Conservation (phyloP, 2,888 invertebrate genomes). For the Hipparchia sbordonii region DNA sequence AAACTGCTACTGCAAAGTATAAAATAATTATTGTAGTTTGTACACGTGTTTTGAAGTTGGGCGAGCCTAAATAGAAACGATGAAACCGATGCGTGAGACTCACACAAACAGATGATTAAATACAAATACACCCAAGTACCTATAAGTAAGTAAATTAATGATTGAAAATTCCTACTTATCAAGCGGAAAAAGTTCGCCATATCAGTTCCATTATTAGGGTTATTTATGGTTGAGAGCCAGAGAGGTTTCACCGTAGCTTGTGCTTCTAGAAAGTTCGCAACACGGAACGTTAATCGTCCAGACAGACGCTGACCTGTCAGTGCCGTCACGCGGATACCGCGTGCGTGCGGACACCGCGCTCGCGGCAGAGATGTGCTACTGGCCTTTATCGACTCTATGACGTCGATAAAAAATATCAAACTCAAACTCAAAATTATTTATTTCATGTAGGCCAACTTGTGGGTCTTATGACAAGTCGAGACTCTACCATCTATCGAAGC, state of each 20-base stretch:
- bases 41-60: too few species aligned
- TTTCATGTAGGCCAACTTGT: too few species aligned
- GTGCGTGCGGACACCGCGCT: conserved; percentile 40
- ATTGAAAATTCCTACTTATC: background rate
- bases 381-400: conserved; percentile 15
- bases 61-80: too few species aligned
- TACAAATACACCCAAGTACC: too few species aligned
- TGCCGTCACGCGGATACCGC: conserved; percentile 43
- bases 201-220: background rate
- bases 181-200: background rate
- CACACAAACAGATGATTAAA: too few species aligned
- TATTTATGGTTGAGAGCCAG: background rate
- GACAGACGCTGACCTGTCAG: conserved; percentile 45
- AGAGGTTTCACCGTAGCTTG: conserved; percentile 42
- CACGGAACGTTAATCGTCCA: conserved; percentile 50
- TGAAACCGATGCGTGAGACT: too few species aligned
- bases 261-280: conserved; percentile 56
- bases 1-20: too few species aligned
- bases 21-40: too few species aligned
- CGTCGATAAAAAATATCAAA: conserved; percentile 12
- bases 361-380: conserved; percentile 21
- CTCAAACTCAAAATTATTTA: too few species aligned
- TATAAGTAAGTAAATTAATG: too few species aligned
- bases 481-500: too few species aligned
- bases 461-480: too few species aligned